Evolutionary conservation across 2,888 invertebrate species (phyloP).

Genomic region (Labia minor): DNA sequence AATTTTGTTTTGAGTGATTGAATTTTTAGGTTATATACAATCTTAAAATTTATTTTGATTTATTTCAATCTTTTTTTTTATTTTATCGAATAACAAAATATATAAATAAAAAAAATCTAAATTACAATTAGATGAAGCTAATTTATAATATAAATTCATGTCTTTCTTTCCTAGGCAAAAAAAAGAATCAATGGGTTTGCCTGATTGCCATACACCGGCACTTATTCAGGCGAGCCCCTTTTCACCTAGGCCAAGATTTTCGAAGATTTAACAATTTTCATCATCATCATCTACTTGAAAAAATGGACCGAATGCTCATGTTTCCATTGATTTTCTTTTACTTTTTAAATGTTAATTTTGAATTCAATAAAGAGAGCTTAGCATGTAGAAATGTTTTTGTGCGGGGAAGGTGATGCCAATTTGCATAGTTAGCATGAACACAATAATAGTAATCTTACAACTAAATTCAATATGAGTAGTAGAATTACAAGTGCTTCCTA

Average conservation of each 20-base stretch:
- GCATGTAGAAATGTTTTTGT: not conserved
- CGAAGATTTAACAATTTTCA: not conserved
- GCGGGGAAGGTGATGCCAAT: constrained; percentile 7
- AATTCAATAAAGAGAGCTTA: not conserved
- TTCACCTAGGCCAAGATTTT: not conserved
- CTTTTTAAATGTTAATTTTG: not conserved
- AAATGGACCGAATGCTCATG: not conserved
- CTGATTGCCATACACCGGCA: constrained; percentile 24
- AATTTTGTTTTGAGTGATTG: no score
- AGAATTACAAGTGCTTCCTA: constrained; percentile 5
- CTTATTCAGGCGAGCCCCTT: constrained; percentile 21
- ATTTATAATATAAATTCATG: not conserved
- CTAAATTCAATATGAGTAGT: not conserved
- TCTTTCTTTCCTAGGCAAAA: not conserved
- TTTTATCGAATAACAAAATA: no score
- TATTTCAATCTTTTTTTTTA: not conserved
- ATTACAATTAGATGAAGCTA: no score
- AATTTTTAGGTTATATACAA: not conserved
- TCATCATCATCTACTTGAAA: not conserved
- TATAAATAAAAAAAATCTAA: no score
- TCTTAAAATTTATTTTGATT: not conserved
- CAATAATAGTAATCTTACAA: not conserved
- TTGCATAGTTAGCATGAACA: constrained; percentile 6
- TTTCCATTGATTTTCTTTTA: not conserved
- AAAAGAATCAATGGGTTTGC: constrained; percentile 20